phyloP scores from a whole-genome alignment of 2,113 vertebrate genomes.

The Brienomyrus longianalis region DNA sequence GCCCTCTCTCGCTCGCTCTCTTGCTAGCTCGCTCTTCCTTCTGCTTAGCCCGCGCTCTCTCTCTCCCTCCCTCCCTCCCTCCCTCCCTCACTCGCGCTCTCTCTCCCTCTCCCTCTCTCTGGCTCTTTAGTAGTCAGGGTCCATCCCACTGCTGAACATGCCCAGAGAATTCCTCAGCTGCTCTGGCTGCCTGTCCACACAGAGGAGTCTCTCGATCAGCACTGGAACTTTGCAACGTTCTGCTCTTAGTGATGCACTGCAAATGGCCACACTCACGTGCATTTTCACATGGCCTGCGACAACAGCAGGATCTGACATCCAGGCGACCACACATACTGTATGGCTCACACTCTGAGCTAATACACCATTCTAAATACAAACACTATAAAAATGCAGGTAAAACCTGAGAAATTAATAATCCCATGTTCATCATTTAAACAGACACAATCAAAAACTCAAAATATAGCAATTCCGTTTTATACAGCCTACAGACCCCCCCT shows the following conservation, averaged over 20 bases:
- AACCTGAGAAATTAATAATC: not conserved
- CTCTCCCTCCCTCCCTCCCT: conserved; percentile 49
- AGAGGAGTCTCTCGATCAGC: conserved; percentile 45
- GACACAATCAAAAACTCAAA: not conserved
- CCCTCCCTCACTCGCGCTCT: conserved; percentile 33
- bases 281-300: conserved; percentile 18
- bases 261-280: conserved; percentile 16
- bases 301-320: not conserved
- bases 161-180: conserved; percentile 42
- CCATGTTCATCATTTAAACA: not conserved
- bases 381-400: not conserved
- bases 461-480: not conserved
- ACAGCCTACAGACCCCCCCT: not conserved
- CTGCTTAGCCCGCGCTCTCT: conserved; percentile 42
- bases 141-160: conserved; percentile 68
- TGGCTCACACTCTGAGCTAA: not conserved
- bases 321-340: not conserved
- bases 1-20: conserved; percentile 38
- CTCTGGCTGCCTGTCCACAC: conserved; percentile 47
- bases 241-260: conserved; percentile 29
- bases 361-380: not conserved
- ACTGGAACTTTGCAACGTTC: conserved; percentile 38
- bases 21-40: conserved; percentile 31
- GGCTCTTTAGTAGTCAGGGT: conserved; percentile 76
- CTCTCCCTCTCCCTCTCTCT: conserved; percentile 43